phyloP scores from a whole-genome alignment of 2,113 vertebrate genomes.

The Alces alces region DNA sequence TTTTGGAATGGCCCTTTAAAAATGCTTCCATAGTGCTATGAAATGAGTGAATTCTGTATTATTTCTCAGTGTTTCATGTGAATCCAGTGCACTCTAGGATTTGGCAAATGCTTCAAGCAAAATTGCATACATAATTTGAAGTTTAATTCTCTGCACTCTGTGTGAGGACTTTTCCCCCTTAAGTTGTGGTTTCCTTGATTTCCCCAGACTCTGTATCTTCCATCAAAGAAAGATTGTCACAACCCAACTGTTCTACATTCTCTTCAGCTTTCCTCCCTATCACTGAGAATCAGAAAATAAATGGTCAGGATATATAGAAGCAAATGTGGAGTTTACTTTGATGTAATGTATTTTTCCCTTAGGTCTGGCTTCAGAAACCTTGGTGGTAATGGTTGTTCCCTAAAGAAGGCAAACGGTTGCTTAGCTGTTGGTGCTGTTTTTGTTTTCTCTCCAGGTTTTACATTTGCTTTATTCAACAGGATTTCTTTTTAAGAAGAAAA shows the following conservation, averaged over 20 bases:
- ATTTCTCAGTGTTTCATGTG: not conserved
- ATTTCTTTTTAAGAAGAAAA: not conserved
- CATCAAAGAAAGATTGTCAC: not conserved
- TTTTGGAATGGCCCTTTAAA: no score
- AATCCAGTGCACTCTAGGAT: rapidly evolving
- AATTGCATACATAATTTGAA: not conserved
- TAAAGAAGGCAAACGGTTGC: not conserved
- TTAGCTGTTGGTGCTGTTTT: not conserved
- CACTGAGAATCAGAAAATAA: not conserved
- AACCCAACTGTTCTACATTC: not conserved
- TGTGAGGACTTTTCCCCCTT: not conserved
- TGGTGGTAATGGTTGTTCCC: not conserved
- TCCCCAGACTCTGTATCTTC: not conserved
- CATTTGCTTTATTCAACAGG: not conserved
- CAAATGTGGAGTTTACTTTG: not conserved
- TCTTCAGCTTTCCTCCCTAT: not conserved
- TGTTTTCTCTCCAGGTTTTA: not conserved
- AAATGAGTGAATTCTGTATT: not conserved
- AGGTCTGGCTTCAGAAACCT: not conserved
- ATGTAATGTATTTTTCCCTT: not conserved
- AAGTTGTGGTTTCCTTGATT: not conserved
- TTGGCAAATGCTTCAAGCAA: not conserved
- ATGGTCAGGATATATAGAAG: rapidly evolving
- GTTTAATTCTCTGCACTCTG: not conserved
- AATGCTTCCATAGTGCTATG: no score